Evolutionary conservation across 1,140 invertebrate genomes (phyloP), one percentile per base, ranked within the genome.

Genomic region (Formica exsecta): DNA sequence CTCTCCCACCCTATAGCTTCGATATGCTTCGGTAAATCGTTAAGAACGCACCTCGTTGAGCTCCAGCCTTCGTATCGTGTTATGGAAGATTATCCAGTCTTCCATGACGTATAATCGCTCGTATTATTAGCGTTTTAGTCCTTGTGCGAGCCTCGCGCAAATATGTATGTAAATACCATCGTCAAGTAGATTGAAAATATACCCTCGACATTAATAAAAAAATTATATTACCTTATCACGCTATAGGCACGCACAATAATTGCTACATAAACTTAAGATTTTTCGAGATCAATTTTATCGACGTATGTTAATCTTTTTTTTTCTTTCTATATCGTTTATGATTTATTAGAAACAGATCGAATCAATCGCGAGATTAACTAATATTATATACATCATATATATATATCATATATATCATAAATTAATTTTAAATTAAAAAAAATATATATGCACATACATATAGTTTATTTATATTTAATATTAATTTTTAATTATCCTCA

Each of bases 11-110:
- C 48, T 5, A 41, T 29, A 80, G 64, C 29, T 16, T 16, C 44
- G 64, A 70, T 86, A 92, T 83, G 92, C 91, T 83, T 91, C 90
- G 89, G 86, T 91, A 91, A 86, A 68, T 90, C 79, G 89, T 85
- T 88, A 90, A 90, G 87, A 86, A 90, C 88, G 86, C 89, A 90
- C 71, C 83, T 88, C 89, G 89, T 84, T 90, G 76, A 66, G 87
- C 59, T 85, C 74, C 77, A 75, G 59, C 66, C 87, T 83, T 71
- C 51, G 65, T 77, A 59, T 61, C 68, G 16, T 32, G 85, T 74
- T 64, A 38, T 41, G 22, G 44, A 29, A 48, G 71, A 86, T 81
- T 83, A 61, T 86, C 85, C 88, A 86, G 62, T 86, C 88, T 89
- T 86, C 87, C 77, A 59, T 89, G 84, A 74, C 70, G 16, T 83